Evolutionary conservation across 2,888 invertebrate genomes (phyloP).

Genomic region (Yponomeuta malinellus): DNA sequence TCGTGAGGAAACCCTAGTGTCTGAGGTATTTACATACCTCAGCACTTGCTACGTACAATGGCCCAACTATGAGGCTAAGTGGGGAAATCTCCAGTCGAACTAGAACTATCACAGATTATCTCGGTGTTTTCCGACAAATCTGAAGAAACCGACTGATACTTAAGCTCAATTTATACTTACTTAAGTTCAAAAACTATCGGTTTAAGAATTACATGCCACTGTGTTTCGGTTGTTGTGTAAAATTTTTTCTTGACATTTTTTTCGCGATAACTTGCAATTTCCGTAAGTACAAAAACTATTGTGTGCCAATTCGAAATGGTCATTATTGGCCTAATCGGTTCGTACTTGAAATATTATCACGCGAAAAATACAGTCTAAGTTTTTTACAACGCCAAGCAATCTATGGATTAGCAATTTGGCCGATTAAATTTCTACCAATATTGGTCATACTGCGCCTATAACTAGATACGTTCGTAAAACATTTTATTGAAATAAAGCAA

Average conservation of each 20-base stretch:
- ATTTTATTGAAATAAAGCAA: too few species aligned
- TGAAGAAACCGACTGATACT: too few species aligned
- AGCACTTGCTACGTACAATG: too few species aligned
- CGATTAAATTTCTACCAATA: not conserved
- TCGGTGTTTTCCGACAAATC: too few species aligned
- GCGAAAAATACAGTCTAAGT: not conserved
- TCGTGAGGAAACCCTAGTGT: too few species aligned
- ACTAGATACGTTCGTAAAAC: too few species aligned
- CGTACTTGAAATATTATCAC: not conserved
- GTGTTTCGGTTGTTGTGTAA: not conserved
- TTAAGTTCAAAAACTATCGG: too few species aligned
- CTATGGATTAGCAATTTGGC: not conserved
- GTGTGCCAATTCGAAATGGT: not conserved
- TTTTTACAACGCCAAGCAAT: not conserved
- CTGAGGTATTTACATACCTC: too few species aligned
- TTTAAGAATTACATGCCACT: not conserved
- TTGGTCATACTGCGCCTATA: not conserved
- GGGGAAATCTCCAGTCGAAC: too few species aligned
- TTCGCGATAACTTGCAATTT: slow-evolving; percentile 1
- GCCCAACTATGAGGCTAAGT: too few species aligned
- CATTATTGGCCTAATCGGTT: not conserved
- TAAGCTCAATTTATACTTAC: too few species aligned
- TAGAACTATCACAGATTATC: too few species aligned
- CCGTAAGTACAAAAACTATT: not conserved
- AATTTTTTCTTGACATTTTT: not conserved